Evolutionary conservation across 35 echinoderm and acorn worm species (phyloP).

Genomic region (Hemicentrotus pulcherrimus): DNA sequence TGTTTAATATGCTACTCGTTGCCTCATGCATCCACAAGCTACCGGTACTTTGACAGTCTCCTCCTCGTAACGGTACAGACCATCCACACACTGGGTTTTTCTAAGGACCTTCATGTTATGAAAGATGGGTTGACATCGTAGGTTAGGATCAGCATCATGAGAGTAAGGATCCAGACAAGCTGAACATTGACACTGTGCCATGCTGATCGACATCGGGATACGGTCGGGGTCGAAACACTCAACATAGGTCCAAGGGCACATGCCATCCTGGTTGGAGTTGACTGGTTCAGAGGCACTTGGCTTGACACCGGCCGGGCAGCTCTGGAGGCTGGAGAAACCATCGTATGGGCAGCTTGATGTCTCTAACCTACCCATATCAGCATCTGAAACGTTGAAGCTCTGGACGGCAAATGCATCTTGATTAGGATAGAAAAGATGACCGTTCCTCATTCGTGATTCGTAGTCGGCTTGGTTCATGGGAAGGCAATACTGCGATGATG

Average conservation of each 20-base stretch:
- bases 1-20: not conserved
- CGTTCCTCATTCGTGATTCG: not conserved
- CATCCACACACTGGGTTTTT: conserved; percentile 44
- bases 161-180: conserved; percentile 33
- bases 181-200: conserved; percentile 47
- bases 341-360: conserved; percentile 34
- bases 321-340: conserved; percentile 29
- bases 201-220: conserved; percentile 33
- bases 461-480: not conserved
- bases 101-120: conserved; percentile 22
- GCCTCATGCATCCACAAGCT: conserved; percentile 10
- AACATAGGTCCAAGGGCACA: conserved; percentile 31
- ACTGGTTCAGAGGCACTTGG: not conserved
- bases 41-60: not conserved
- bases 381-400: not conserved
- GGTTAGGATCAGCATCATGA: not conserved
- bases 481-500: not conserved
- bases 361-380: not conserved
- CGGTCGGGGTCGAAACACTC: conserved; percentile 49
- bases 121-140: conserved; percentile 22
- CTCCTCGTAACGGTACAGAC: conserved; percentile 8
- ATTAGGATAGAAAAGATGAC: conserved; percentile 24
- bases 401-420: conserved; percentile 6
- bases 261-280: not conserved
- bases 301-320: not conserved